phyloP scores from a whole-genome alignment of 2,888 invertebrate genomes.

The Conomelus anceps region DNA sequence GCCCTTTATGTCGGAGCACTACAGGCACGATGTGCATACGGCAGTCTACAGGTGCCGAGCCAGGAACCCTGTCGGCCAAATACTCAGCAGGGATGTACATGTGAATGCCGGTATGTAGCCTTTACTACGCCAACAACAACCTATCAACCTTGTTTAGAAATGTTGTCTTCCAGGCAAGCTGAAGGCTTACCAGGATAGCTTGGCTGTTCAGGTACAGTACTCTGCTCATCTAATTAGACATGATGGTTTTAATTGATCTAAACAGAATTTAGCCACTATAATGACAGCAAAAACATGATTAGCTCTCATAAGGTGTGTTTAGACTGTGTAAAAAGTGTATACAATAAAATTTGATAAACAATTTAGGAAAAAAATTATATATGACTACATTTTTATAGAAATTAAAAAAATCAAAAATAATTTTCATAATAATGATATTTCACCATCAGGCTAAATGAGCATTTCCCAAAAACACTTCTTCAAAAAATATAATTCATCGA shows the following conservation, averaged over 20 bases:
- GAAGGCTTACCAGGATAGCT: neutral
- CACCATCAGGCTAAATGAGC: too few relatives aligned
- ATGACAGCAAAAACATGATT: neutral
- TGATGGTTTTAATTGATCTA: too few relatives aligned
- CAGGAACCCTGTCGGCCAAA: conserved; percentile 63
- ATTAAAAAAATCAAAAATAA: too few relatives aligned
- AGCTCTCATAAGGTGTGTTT: too few relatives aligned
- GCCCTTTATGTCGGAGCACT: conserved; percentile 73
- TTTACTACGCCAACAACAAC: neutral
- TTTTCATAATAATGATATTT: too few relatives aligned
- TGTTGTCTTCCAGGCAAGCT: neutral
- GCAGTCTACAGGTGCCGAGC: conserved; percentile 70
- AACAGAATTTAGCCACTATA: neutral
- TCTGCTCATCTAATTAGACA: neutral
- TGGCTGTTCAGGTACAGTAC: neutral
- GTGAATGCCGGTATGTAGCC: conserved; percentile 74
- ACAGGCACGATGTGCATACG: conserved; percentile 77
- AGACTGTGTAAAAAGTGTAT: too few relatives aligned
- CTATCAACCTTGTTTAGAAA: neutral
- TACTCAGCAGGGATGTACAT: conserved; percentile 78
- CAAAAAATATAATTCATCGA: too few relatives aligned
- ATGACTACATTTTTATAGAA: too few relatives aligned
- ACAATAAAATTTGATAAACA: too few relatives aligned
- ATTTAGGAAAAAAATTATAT: too few relatives aligned
- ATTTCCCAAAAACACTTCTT: too few relatives aligned